Evolutionary conservation across 2,888 invertebrate genomes (phyloP).

Genomic region (Ormyrus pomaceus): DNA sequence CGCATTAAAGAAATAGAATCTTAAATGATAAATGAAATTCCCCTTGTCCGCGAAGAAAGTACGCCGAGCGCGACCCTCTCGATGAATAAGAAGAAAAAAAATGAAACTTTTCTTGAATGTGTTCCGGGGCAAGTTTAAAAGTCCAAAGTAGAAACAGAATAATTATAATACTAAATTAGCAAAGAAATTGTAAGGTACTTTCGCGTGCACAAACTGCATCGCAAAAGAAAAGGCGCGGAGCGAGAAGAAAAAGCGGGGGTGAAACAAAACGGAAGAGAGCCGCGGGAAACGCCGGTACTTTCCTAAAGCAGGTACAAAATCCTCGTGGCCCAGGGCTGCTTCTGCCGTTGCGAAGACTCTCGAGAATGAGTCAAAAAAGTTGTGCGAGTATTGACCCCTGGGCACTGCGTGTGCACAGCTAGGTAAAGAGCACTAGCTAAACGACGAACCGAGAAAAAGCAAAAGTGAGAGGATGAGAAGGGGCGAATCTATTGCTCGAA

Average conservation of each 20-base stretch:
- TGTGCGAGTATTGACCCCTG: constrained; percentile 5
- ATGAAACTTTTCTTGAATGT: constrained; percentile 1
- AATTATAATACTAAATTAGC: constrained; percentile 37
- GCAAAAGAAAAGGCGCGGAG: neutral
- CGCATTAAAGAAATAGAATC: constrained; percentile 4
- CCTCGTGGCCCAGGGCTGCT: constrained; percentile 11
- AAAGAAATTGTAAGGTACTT: constrained; percentile 3
- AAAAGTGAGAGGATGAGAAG: constrained; percentile 7
- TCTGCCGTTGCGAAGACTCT: neutral
- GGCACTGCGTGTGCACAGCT: neutral
- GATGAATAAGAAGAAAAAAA: neutral
- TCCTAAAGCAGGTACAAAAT: constrained; percentile 26
- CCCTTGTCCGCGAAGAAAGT: neutral
- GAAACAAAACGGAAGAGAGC: neutral
- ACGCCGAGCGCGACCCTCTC: neutral
- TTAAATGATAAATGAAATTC: constrained; percentile 17
- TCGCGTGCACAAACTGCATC: constrained; percentile 1
- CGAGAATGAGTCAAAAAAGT: constrained; percentile 25
- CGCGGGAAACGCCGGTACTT: constrained; percentile 11
- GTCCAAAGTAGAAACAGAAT: constrained; percentile 1
- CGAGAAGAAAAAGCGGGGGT: neutral
- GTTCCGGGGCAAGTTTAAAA: constrained; percentile 15
- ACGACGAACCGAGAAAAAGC: constrained; percentile 16
- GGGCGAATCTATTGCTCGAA: neutral
- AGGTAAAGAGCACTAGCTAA: constrained; percentile 5